Base-by-base conservation (phyloP, 2,888 invertebrate species). In the Latrodectus elegans region DNA sequence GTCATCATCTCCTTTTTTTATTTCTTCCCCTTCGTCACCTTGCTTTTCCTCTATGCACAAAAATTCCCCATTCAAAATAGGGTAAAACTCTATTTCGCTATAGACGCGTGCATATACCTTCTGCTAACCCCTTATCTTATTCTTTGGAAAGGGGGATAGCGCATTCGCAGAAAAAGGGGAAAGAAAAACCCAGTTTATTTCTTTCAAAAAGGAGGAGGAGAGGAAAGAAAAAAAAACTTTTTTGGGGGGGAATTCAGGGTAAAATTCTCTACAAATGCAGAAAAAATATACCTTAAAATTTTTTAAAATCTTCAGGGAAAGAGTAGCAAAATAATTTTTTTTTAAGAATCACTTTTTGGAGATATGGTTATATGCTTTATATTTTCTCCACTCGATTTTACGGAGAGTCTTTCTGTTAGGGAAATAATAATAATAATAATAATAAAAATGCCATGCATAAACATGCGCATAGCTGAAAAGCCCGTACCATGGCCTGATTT, bases 11-110 rank as follows among this genome's bases (percentile, higher is more conserved):
- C 83, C 87, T 83, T 82, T 88, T 79, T 77, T 68, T 78, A 81
- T 78, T 82, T 60, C 82, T 74, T 78, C 22, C 72, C 67, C 82
- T 38, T 38, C 38, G 38, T 38, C 38, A 38, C 38, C 38, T 38
- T 38, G 38, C 38, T 38, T 38, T 38, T 2, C 38, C 38, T 77
- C 71, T 84, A 80, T 86, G 85, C 85, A 76, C 71, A 80, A 60
- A 86, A 86, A 88, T 83, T 83, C 87, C 83, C 87, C 77, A 88
- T 88, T 88, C 87, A 88, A 88, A 88, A 82, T 88, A 88, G 78
- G 87, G 83, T 82, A 83, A 88, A 88, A 88, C 87, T 88, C 87
- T 88, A 88, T 88, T 88, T 88, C 82, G 82, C 12, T 72, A 86
- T 81, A 85, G 85, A 74, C 85, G 82, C 68, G 38, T 38, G 38